Evolutionary conservation across 2,113 vertebrate genomes (phyloP), one percentile per base, ranked within the genome.

Genomic region (Chloroceryle aenea): DNA sequence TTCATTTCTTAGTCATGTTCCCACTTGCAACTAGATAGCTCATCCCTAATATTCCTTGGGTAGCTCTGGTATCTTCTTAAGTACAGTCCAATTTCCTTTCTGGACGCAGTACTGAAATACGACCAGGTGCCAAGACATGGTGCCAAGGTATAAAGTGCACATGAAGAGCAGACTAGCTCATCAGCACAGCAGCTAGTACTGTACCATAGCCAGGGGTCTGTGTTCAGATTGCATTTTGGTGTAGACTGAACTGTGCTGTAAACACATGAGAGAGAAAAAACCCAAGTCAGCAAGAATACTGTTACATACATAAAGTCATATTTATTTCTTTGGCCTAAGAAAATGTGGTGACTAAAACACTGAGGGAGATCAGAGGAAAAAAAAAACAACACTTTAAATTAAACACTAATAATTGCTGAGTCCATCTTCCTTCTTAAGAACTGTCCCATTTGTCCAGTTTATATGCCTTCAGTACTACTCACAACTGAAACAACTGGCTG

Each of bases 241-340:
- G 59, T 84, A 56, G 87, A 77, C 67, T 71, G 85, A 83, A 43
- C 85, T 93, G 29, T 77, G 82, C 21, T 77, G 40, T 74, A 59
- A 94, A 81, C 45, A 64, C 1, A 1, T 4, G 4, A 67, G 30
- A 53, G 47, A 81, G 34, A 84, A 85, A 92, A 95, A 90, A 45
- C 78, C 30, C 40, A 27, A 77, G 88, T 67, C 78, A 88, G 1
- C 73, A 66, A 89, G 83, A 88, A 90, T 88, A 67, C 38, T 83
- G 56, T 69, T 93, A 86, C n/a, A 32, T 85, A 86, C 93, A 94
- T 76, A 89, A 93, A 87, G 52, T 40, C 6, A 8, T 72, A 63
- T 59, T 85, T 91, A 55, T 87, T 93, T 86, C 29, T 86, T 91
- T 90, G 75, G 69, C 76, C 29, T 52, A 53, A 59, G 82, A 94